Base-by-base conservation (phyloP, 2,888 invertebrate species). In the Drosophila fulvimacula region DNA sequence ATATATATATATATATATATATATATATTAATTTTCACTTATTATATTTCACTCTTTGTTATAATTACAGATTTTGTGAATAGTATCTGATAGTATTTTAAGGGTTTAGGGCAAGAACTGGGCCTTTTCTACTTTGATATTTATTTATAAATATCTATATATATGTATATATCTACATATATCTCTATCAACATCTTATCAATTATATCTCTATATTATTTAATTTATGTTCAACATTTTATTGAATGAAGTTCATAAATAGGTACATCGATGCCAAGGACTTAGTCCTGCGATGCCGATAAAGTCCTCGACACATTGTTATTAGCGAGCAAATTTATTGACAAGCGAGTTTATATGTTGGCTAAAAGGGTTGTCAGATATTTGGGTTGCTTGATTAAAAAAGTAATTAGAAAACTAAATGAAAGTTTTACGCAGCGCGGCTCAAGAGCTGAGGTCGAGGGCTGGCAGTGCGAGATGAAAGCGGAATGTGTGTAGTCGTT, bases 391-490 rank as follows among this genome's bases (percentile, higher is more conserved):
- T 85, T 85, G 85, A 85, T 85, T 90, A 85, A 90, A 85, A 85
- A 90, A 88, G 84, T 85, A 85, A 85, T 85, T 85, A 90, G 90
- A 85, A 85, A 85, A 90, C 85, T 85, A 85, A 85, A 86, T 90
- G 89, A 90, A 85, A 90, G 89, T 90, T 85, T 85, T 86, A 79
- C 79, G 88, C 89, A 88, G 76, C 49, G 71, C 48, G 51, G 44
- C 59, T 56, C 41, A 17, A 36, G 42, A 42, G 53, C 57, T 30
- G 51, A 19, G 44, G 21, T 19, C 2, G 19, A 3, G 49, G 11
- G 27, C 0, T 27, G 21, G 41, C n/a, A 1, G 48, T 15, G 27
- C 41, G 30, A 11, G 30, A 21, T 2, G 21, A 17, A 15, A 7
- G 62, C 11, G 24, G 34, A 39, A 59, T 51, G 51, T 51, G 51